phyloP scores from a whole-genome alignment of 2,797 vertebrate species.

The Xyrichtys novacula region DNA sequence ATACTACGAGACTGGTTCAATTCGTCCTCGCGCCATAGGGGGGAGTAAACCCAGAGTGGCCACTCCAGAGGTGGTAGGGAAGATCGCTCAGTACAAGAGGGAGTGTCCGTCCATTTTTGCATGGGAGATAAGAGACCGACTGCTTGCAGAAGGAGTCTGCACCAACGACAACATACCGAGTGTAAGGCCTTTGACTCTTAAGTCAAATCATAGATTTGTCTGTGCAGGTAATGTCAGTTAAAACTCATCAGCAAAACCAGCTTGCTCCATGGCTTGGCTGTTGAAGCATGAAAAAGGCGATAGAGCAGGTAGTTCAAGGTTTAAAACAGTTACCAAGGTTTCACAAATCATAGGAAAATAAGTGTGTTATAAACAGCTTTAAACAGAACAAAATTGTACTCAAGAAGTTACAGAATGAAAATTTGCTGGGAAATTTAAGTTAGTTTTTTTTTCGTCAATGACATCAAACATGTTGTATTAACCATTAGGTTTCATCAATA shows the following conservation, averaged over 20 bases:
- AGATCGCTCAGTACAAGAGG: slow-evolving; percentile 98
- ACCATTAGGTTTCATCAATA: slow-evolving; percentile 96
- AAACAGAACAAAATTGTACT: too few relatives aligned
- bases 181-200: slow-evolving; percentile 77
- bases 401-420: too few relatives aligned
- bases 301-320: too few relatives aligned
- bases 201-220: not conserved
- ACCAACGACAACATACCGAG: slow-evolving; percentile 99
- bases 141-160: slow-evolving; percentile 97
- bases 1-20: slow-evolving; percentile 99
- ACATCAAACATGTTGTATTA: slow-evolving; percentile 13
- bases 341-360: too few relatives aligned
- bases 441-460: too few relatives aligned
- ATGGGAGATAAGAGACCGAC: slow-evolving; percentile 99
- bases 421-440: too few relatives aligned
- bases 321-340: not conserved
- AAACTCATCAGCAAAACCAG: not conserved
- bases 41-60: slow-evolving; percentile 99
- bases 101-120: slow-evolving; percentile 99
- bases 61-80: slow-evolving; percentile 97
- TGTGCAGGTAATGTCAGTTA: not conserved
- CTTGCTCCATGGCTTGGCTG: not conserved
- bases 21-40: slow-evolving; percentile 98
- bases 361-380: too few relatives aligned
- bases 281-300: not conserved